A percentile compares a stretch with the other conserved stretches of the same genome.
These are phyloP conservation scores for Gulo gulo DNA, from an alignment of 2,113 vertebrate genomes.

Conservation along the genomic window DNA sequence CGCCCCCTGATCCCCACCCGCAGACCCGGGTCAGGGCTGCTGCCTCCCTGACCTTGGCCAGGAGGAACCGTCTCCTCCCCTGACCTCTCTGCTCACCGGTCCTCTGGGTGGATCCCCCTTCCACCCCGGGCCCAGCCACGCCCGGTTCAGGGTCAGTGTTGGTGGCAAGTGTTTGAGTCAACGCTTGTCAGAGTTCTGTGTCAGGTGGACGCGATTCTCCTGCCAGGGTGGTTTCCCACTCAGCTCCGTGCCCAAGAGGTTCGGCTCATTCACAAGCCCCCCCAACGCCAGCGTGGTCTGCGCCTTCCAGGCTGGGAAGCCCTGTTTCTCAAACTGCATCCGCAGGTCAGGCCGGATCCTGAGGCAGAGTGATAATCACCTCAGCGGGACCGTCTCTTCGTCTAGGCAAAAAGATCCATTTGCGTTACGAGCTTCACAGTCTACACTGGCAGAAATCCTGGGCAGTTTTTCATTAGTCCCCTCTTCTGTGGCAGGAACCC, in stretches of 20 bases:
- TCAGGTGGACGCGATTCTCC: background rate
- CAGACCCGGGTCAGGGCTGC: rapidly evolving
- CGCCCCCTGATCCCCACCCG: rapidly evolving
- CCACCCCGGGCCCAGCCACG: background rate
- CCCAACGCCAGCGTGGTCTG: rapidly evolving
- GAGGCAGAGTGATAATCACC: background rate
- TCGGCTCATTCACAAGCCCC: background rate
- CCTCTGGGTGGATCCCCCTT: background rate
- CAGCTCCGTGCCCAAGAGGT: background rate
- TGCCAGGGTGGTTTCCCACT: background rate
- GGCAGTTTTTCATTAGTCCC: background rate
- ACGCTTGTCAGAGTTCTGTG: background rate
- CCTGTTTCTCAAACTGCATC: background rate
- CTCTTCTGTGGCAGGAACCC: background rate
- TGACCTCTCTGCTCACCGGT: background rate
- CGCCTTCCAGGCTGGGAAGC: background rate
- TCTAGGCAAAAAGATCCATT: background rate
- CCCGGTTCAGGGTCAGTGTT: too few relatives aligned
- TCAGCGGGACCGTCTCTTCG: background rate
- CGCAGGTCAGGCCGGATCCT: background rate
- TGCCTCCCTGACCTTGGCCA: background rate
- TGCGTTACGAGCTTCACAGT: background rate
- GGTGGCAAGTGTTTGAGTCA: background rate
- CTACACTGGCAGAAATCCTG: background rate
- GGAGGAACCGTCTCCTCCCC: rapidly evolving